These are phyloP conservation scores for Tanaodytes sp. DNA, from an alignment of 2,888 invertebrate genomes.

Conservation along the genomic window DNA sequence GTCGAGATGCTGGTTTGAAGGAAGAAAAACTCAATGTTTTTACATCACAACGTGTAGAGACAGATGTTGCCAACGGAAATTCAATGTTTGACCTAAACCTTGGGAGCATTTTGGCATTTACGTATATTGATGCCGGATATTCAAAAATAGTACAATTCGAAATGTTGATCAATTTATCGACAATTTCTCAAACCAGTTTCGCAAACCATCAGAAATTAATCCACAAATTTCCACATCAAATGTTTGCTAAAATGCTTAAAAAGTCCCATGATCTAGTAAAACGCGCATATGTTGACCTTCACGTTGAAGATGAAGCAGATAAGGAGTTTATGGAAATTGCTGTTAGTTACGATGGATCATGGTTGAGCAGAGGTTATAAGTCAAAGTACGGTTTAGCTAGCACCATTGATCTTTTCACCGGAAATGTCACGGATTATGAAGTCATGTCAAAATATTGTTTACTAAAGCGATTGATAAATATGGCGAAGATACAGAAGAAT, in stretches of 20 bases:
- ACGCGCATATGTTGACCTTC: constrained; percentile 4
- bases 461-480: too few species aligned
- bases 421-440: too few species aligned
- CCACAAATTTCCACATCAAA: background rate
- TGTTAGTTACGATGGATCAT: background rate
- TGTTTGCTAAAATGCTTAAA: background rate
- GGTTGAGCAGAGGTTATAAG: too few species aligned
- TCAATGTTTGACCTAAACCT: constrained; percentile 10
- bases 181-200: background rate
- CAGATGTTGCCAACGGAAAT: background rate
- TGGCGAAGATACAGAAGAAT: too few species aligned
- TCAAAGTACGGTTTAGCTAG: too few species aligned
- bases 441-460: too few species aligned
- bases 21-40: background rate
- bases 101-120: constrained; percentile 4
- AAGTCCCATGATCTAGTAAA: constrained; percentile 1
- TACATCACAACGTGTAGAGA: constrained; percentile 4
- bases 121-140: constrained; percentile 7
- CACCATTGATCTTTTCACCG: too few species aligned
- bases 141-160: constrained; percentile 8
- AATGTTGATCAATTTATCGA: background rate
- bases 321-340: background rate
- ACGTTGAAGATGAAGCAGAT: constrained; percentile 1
- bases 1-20: background rate
- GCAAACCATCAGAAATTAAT: background rate